Conservation (phyloP, 2,797 vertebrate genomes). For the Pogonophryne albipinna region DNA sequence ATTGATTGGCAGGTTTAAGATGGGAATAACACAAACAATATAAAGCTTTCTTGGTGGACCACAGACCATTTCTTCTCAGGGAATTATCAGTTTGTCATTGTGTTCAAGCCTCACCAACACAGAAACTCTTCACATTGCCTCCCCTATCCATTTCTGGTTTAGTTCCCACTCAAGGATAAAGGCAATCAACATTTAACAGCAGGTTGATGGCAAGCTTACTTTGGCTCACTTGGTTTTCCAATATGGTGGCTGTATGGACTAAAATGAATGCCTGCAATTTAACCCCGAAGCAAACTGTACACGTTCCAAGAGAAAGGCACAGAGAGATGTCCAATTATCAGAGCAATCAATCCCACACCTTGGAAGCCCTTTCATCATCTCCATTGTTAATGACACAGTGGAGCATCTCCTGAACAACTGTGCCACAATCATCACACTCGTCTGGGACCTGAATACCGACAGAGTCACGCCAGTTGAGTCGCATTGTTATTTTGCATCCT, state of each 20-base stretch:
- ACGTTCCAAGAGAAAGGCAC: slow-evolving; percentile 40
- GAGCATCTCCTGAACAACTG: slow-evolving; percentile 54
- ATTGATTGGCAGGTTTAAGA: slow-evolving; percentile 16
- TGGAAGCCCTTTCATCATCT: slow-evolving; percentile 58
- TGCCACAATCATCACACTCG: slow-evolving; percentile 63
- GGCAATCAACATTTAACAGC: slow-evolving; percentile 68
- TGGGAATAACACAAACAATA: slow-evolving; percentile 1
- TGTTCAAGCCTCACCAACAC: slow-evolving; percentile 8
- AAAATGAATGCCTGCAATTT: slow-evolving; percentile 76
- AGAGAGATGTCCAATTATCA: slow-evolving; percentile 59
- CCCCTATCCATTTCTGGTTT: slow-evolving; percentile 30
- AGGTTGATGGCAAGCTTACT: slow-evolving; percentile 59
- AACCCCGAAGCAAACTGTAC: slow-evolving; percentile 62
- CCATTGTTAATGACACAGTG: slow-evolving; percentile 53
- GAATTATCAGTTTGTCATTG: slow-evolving; percentile 29
- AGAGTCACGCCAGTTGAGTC: slow-evolving; percentile 49
- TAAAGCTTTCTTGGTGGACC: slow-evolving; percentile 14
- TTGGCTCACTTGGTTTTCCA: slow-evolving; percentile 44
- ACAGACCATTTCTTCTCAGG: slow-evolving; percentile 1
- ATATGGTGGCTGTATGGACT: slow-evolving; percentile 64
- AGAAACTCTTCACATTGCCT: slow-evolving; percentile 36
- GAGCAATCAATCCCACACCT: slow-evolving; percentile 77
- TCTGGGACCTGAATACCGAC: slow-evolving; percentile 61
- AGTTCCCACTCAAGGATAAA: slow-evolving; percentile 48
- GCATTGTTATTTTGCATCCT: slow-evolving; percentile 59